Evolutionary conservation across 2,113 vertebrate genomes (phyloP).

Genomic region (Propithecus coquereli): DNA sequence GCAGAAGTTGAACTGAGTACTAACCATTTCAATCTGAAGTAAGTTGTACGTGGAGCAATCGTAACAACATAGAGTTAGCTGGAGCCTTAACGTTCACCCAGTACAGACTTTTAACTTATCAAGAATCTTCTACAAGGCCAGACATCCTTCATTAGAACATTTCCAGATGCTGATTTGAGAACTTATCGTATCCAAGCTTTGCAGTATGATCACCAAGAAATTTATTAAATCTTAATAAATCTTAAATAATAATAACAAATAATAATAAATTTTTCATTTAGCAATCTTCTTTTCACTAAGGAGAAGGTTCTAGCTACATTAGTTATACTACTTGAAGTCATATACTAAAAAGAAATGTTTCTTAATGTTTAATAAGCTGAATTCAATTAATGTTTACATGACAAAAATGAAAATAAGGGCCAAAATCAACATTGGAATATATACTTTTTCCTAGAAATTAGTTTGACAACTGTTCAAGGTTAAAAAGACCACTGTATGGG

Average conservation of each 20-base stretch:
- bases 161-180: neutral
- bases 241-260: too few relatives aligned
- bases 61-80: neutral
- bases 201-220: neutral
- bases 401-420: neutral
- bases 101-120: neutral
- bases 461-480: neutral
- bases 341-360: neutral
- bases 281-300: neutral
- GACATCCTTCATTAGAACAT: neutral
- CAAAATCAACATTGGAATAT: neutral
- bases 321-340: neutral
- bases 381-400: neutral
- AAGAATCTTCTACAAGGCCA: neutral
- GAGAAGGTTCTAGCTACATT: neutral
- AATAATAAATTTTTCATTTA: neutral
- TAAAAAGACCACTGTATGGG: neutral
- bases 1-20: neutral
- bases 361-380: neutral
- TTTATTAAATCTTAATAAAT: neutral
- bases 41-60: neutral
- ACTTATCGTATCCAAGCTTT: neutral
- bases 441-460: neutral
- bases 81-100: neutral
- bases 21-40: neutral